Evolutionary conservation across 2,113 vertebrate genomes (phyloP).

Genomic region (Psilopogon haemacephalus): DNA sequence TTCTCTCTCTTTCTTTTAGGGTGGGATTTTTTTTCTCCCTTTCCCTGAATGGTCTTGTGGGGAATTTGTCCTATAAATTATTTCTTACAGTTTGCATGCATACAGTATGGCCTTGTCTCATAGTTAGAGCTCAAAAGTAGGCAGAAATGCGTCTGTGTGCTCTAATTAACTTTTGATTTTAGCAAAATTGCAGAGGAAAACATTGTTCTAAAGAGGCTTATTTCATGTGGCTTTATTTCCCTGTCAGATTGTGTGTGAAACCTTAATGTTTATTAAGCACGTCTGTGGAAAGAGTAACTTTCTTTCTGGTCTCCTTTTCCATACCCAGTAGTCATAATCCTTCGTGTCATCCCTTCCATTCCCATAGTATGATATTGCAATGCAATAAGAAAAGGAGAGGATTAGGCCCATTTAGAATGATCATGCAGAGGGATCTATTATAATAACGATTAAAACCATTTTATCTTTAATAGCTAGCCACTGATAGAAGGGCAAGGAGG

Average conservation of each 20-base stretch:
- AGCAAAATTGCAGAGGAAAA: constrained; percentile 13
- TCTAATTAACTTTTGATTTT: constrained; percentile 39
- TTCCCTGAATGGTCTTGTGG: constrained; percentile 67
- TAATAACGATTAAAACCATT: constrained; percentile 28
- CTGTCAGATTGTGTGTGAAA: not conserved
- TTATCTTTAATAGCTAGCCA: constrained; percentile 36
- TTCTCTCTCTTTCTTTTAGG: constrained; percentile 49
- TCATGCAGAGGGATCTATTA: constrained; percentile 18
- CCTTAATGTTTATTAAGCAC: not conserved
- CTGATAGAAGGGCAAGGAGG: not conserved
- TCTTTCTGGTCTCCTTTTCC: not conserved
- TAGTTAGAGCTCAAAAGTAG: constrained; percentile 39
- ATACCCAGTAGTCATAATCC: not conserved
- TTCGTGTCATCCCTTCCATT: constrained; percentile 8
- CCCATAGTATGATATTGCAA: not conserved
- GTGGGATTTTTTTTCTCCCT: not conserved
- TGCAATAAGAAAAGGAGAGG: constrained; percentile 37
- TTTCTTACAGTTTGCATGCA: constrained; percentile 63
- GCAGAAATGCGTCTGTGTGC: not conserved
- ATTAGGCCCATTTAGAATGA: constrained; percentile 16
- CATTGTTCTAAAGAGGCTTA: not conserved
- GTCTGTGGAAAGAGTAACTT: constrained; percentile 25
- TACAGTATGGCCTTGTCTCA: constrained; percentile 26
- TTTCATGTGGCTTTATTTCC: not conserved
- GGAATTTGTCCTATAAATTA: constrained; percentile 73